Conservation (phyloP, 2,113 vertebrate genomes). For the Anhinga anhinga region DNA sequence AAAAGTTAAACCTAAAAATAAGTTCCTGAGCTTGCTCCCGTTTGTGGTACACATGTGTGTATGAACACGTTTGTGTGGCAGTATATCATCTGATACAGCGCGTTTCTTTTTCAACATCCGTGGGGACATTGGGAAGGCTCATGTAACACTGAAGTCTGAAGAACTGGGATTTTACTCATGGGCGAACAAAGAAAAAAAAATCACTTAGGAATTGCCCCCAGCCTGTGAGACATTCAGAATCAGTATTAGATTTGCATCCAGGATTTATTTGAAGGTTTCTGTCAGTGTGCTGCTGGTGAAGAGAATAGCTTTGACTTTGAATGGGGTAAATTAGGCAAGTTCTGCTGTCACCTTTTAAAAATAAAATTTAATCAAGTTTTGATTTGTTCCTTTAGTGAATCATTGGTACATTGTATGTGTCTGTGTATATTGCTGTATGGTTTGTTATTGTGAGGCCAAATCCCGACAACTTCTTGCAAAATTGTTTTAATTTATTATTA, state of each 20-base stretch:
- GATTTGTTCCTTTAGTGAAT: slow-evolving; percentile 41
- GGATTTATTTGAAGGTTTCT: not conserved
- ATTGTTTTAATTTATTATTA: slow-evolving; percentile 60
- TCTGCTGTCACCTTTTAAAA: slow-evolving; percentile 43
- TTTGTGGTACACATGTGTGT: not conserved
- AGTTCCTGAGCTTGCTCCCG: not conserved
- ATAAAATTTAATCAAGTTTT: slow-evolving; percentile 39
- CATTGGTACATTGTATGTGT: not conserved
- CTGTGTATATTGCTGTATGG: not conserved
- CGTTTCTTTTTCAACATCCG: not conserved
- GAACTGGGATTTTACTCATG: not conserved
- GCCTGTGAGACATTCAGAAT: not conserved
- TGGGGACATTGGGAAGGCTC: not conserved
- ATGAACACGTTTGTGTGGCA: not conserved
- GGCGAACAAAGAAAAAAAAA: not conserved
- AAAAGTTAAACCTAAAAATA: not conserved
- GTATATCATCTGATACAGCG: not conserved
- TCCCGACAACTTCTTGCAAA: slow-evolving; percentile 29
- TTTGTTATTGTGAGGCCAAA: slow-evolving; percentile 39
- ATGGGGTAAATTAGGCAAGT: slow-evolving; percentile 23
- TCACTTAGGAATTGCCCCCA: not conserved
- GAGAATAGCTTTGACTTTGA: not conserved
- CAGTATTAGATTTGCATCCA: not conserved
- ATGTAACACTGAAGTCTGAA: not conserved
- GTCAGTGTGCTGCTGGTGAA: not conserved